Evolutionary conservation across 2,888 invertebrate genomes (phyloP).

Genomic region (Xanthia icteritia): DNA sequence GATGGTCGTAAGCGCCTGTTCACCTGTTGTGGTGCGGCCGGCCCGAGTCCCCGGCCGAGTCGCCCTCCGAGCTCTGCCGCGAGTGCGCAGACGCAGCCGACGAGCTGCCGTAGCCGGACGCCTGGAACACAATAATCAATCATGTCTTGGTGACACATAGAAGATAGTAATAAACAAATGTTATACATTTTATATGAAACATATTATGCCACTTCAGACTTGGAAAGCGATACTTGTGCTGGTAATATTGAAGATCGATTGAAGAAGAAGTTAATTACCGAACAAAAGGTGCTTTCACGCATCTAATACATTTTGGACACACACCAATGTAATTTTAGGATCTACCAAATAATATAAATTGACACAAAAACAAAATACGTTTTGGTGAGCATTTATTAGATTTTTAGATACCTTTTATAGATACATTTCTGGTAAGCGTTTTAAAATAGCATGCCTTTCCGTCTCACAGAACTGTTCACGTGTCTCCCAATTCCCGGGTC

Average conservation of each 20-base stretch:
- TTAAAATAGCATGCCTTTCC: background rate
- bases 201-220: background rate
- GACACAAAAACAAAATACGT: background rate
- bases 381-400: background rate
- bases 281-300: background rate
- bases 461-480: background rate
- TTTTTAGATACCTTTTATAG: background rate
- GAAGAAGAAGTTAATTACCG: background rate
- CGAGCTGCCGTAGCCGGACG: constrained; percentile 97
- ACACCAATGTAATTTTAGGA: background rate
- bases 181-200: background rate
- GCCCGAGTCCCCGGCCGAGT: constrained; percentile 80
- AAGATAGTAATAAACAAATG: background rate
- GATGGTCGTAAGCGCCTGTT: constrained; percentile 16
- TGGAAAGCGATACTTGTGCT: background rate
- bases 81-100: constrained; percentile 95
- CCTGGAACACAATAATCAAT: constrained; percentile 87
- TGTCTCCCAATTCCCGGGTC: too few species aligned
- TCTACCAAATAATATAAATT: background rate
- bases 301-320: background rate
- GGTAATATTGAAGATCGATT: background rate
- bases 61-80: constrained; percentile 96
- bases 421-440: background rate
- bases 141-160: background rate
- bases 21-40: constrained; percentile 85